These are phyloP conservation scores for Brachymystax lenok DNA, from an alignment of 2,797 vertebrate species.

Conservation along the genomic window DNA sequence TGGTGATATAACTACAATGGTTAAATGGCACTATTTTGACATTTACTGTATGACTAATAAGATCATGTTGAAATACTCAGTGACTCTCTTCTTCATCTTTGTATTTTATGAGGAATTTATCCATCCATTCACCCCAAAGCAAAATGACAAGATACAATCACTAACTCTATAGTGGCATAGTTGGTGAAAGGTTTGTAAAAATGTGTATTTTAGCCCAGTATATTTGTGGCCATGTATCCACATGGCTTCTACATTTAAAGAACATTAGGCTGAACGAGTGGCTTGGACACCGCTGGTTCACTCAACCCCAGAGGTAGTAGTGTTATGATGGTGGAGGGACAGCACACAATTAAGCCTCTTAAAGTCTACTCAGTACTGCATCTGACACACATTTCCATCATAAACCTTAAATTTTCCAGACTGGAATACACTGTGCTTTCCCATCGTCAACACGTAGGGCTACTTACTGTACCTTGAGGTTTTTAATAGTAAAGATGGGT, in stretches of 20 bases:
- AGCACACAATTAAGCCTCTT: conserved; percentile 69
- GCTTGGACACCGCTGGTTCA: conserved; percentile 73
- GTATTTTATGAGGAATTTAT: too few species aligned
- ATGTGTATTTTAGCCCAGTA: conserved; percentile 31
- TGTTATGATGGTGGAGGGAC: conserved; percentile 69
- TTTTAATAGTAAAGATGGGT: conserved; percentile 12
- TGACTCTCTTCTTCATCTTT: too few species aligned
- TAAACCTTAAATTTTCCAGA: conserved; percentile 54
- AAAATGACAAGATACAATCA: too few species aligned
- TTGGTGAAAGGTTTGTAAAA: conserved; percentile 44
- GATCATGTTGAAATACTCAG: too few species aligned
- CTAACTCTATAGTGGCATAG: not conserved
- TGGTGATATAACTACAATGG: too few species aligned
- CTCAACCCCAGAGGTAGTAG: conserved; percentile 67
- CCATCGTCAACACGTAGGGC: conserved; percentile 17
- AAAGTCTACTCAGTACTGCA: conserved; percentile 47
- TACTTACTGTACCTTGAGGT: conserved; percentile 21
- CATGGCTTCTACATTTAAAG: conserved; percentile 67
- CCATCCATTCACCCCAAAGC: too few species aligned
- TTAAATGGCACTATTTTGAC: too few species aligned
- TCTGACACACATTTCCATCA: conserved; percentile 65
- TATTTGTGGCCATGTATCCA: conserved; percentile 57
- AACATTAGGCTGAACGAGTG: conserved; percentile 77
- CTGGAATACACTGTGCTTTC: conserved; percentile 27
- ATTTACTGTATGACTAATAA: too few species aligned